Percentiles rank a stretch among this genome's conserved stretches.
Evolutionary conservation across 2,797 vertebrate species (phyloP).

Genomic region (Hoplostethus atlanticus): DNA sequence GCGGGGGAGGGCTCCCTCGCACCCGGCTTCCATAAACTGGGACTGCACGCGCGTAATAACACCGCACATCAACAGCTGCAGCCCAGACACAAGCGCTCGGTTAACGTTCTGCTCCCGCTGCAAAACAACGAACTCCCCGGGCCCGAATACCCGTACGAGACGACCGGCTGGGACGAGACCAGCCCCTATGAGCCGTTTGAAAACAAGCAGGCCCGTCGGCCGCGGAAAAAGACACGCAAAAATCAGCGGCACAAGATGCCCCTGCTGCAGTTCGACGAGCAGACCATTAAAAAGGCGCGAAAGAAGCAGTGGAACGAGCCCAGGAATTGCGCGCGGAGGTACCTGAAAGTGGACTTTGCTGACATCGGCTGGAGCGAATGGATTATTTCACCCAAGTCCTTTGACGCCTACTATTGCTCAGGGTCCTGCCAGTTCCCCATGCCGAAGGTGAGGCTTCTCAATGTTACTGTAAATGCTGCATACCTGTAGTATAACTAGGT

Average conservation of each 20-base stretch:
- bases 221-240: conserved; percentile 91
- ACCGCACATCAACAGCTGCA: conserved; percentile 39
- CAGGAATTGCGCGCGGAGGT: conserved; percentile 90
- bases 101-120: conserved; percentile 85
- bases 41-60: conserved; percentile 63
- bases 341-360: conserved; percentile 97
- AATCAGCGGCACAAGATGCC: conserved; percentile 88
- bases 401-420: conserved; percentile 96
- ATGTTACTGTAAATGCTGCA: too few relatives aligned
- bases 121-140: conserved; percentile 97
- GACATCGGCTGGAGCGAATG: conserved; percentile 99
- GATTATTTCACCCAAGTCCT: conserved; percentile 99
- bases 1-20: conserved; percentile 50
- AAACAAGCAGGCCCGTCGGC: conserved; percentile 84
- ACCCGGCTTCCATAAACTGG: conserved; percentile 64
- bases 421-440: conserved; percentile 98
- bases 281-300: conserved; percentile 93
- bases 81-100: conserved; percentile 84
- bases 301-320: conserved; percentile 96
- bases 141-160: conserved; percentile 89
- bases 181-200: conserved; percentile 88
- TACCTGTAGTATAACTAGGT: too few relatives aligned
- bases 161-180: conserved; percentile 85
- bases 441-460: conserved; percentile 89
- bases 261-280: conserved; percentile 94